A percentile compares a stretch with the other conserved stretches of the same genome.
phyloP scores from a whole-genome alignment of 2,113 vertebrate genomes.

The Vombatus ursinus region DNA sequence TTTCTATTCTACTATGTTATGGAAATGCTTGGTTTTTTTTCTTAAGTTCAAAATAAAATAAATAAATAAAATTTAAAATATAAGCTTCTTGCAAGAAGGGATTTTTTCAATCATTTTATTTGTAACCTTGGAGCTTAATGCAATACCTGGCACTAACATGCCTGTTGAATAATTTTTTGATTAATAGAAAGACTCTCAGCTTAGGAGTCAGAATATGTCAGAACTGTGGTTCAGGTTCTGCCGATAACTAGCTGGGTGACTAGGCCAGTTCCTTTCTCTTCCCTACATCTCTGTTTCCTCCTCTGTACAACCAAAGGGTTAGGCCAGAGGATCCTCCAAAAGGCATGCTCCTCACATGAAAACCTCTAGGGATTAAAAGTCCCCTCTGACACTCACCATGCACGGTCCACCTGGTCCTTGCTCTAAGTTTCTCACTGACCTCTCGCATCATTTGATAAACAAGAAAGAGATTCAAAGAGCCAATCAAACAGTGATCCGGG shows the following conservation, averaged over 20 bases:
- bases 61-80: neutral
- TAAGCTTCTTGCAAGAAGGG: neutral
- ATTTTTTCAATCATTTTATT: neutral
- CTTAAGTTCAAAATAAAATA: neutral
- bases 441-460: neutral
- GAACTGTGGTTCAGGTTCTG: neutral
- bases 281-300: neutral
- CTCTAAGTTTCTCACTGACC: neutral
- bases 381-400: neutral
- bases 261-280: neutral
- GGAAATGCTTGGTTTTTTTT: neutral
- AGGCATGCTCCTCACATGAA: too few species aligned
- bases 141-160: neutral
- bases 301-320: neutral
- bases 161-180: neutral
- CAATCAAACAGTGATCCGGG: neutral
- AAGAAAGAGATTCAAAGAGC: neutral
- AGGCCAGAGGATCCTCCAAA: neutral
- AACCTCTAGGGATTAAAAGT: neutral
- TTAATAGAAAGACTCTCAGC: neutral
- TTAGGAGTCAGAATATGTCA: neutral
- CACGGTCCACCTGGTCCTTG: neutral
- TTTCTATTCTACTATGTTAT: neutral
- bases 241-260: neutral
- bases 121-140: neutral